phyloP scores from a whole-genome alignment of 2,797 vertebrate genomes.

The Caiman crocodilus region DNA sequence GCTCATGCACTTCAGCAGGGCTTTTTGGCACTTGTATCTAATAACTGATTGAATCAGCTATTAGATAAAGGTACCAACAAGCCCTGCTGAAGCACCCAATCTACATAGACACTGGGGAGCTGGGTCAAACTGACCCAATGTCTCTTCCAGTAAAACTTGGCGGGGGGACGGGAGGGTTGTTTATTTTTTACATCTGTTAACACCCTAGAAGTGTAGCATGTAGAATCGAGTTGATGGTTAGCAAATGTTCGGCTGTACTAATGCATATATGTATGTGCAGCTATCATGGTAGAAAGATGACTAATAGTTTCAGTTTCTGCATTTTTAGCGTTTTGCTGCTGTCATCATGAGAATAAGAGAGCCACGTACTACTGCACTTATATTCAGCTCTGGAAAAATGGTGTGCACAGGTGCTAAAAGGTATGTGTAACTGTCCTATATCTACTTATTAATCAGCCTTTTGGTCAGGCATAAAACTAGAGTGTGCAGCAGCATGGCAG shows the following conservation, averaged over 20 bases:
- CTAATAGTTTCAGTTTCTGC: constrained; percentile 35
- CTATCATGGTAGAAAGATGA: not conserved
- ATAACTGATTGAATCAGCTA: too few species aligned
- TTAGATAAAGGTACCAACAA: too few species aligned
- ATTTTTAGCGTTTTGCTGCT: constrained; percentile 96
- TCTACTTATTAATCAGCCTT: not conserved
- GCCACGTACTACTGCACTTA: constrained; percentile 97
- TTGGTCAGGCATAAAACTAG: not conserved
- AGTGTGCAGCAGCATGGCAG: not conserved
- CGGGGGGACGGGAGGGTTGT: too few species aligned
- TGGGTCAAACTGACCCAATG: too few species aligned
- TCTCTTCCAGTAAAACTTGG: too few species aligned
- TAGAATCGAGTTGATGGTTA: not conserved
- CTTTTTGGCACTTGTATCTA: too few species aligned
- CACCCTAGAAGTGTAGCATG: not conserved
- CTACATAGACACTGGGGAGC: too few species aligned
- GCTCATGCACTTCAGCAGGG: too few species aligned
- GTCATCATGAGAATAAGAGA: constrained; percentile 99
- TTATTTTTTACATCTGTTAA: too few species aligned
- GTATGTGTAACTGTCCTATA: constrained; percentile 71
- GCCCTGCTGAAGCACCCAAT: too few species aligned
- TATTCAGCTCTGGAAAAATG: constrained; percentile 99
- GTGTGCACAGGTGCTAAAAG: constrained; percentile 99
- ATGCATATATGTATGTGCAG: not conserved
- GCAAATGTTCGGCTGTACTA: too few species aligned